phyloP scores from a whole-genome alignment of 1,140 invertebrate species.

The Ips typographus region DNA sequence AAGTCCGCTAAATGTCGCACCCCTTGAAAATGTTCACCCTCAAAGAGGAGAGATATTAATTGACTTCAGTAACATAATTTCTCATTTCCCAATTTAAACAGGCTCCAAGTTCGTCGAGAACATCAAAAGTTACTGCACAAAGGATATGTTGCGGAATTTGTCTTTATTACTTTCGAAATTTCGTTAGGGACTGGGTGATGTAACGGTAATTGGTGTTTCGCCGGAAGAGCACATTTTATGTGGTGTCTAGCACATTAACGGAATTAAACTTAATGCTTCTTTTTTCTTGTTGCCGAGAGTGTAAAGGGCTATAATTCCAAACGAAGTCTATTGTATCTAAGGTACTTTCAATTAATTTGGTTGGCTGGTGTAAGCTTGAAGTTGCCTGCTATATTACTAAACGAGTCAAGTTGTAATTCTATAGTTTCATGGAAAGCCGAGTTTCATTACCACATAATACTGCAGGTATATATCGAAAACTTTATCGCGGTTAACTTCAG shows the following conservation, averaged over 20 bases:
- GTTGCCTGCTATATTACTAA: neutral
- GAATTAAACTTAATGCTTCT: neutral
- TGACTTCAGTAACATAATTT: slow-evolving; percentile 15
- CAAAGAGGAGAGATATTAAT: neutral
- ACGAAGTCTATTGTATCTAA: too few species aligned
- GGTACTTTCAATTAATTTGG: neutral
- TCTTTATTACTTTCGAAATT: slow-evolving; percentile 16
- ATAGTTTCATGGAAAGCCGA: neutral
- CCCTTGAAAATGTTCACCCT: neutral
- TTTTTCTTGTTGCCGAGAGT: neutral
- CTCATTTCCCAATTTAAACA: slow-evolving; percentile 12
- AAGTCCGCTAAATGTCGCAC: too few species aligned
- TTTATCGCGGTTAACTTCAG: neutral
- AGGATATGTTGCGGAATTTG: slow-evolving; percentile 17
- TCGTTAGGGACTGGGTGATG: slow-evolving; percentile 7
- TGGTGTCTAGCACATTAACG: neutral
- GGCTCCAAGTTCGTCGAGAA: slow-evolving; percentile 5
- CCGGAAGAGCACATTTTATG: neutral
- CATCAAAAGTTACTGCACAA: slow-evolving; percentile 17
- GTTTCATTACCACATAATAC: slow-evolving; percentile 6
- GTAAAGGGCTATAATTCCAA: neutral
- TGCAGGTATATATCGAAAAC: neutral
- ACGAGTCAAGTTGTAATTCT: slow-evolving; percentile 9
- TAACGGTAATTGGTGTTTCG: slow-evolving; percentile 9
- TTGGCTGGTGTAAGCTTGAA: neutral